These are phyloP conservation scores for Synanceia verrucosa DNA, from an alignment of 2,797 vertebrate genomes.

Conservation along the genomic window DNA sequence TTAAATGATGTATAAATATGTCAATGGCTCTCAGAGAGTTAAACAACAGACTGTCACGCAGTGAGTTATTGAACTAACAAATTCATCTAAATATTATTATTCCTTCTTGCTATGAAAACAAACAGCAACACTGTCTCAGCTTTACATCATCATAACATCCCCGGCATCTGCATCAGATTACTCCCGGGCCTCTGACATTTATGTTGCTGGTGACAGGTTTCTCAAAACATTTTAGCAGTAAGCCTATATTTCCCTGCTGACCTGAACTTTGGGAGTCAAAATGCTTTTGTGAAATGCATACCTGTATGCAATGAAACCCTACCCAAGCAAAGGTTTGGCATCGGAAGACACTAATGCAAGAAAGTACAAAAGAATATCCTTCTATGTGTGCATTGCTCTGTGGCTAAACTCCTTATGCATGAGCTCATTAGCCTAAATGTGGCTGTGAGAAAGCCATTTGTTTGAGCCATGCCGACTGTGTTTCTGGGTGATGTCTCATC, in stretches of 20 bases:
- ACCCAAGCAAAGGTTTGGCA: background rate
- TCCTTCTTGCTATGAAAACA: background rate
- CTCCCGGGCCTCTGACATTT: slow-evolving; percentile 18
- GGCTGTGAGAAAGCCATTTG: background rate
- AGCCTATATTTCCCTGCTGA: background rate
- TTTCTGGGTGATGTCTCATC: too few relatives aligned
- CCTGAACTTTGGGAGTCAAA: background rate
- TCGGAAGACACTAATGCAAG: background rate
- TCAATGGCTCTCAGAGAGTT: too few relatives aligned
- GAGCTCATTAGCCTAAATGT: background rate
- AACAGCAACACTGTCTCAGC: background rate
- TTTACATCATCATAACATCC: background rate
- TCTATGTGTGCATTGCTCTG: background rate
- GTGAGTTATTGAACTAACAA: background rate
- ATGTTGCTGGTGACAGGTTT: slow-evolving; percentile 1
- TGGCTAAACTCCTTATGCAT: background rate
- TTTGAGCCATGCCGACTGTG: too few relatives aligned
- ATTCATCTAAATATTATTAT: too few relatives aligned
- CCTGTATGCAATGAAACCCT: background rate
- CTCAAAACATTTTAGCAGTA: slow-evolving; percentile 18
- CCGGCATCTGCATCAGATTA: background rate
- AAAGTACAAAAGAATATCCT: background rate
- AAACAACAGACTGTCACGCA: too few relatives aligned
- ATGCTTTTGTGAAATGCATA: slow-evolving; percentile 1
- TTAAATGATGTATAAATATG: too few relatives aligned